These are phyloP conservation scores for Agrypnus murinus DNA, from an alignment of 2,888 invertebrate genomes.

Conservation along the genomic window DNA sequence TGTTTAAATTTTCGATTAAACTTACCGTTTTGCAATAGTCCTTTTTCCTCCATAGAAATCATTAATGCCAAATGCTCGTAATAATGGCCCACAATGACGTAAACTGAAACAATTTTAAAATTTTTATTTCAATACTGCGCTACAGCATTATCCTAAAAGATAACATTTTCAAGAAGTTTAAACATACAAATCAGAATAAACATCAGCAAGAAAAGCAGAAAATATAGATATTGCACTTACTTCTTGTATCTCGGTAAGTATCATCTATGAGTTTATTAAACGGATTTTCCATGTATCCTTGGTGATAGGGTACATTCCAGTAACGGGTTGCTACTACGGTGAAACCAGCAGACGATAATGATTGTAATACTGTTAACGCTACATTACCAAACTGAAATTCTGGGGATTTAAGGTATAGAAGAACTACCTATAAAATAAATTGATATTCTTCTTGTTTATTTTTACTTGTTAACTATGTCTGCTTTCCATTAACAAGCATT, in stretches of 20 bases:
- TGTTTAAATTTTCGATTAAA: too few species aligned
- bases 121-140: too few species aligned
- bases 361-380: constrained; percentile 84
- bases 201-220: too few species aligned
- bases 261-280: constrained; percentile 88
- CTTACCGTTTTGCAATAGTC: constrained; percentile 87
- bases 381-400: constrained; percentile 83
- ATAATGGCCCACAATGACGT: constrained; percentile 91
- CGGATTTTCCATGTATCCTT: constrained; percentile 89
- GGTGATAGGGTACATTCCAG: constrained; percentile 85
- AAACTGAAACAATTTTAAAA: constrained; percentile 76
- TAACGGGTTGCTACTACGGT: constrained; percentile 78
- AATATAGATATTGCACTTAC: constrained; percentile 76
- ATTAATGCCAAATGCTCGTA: constrained; percentile 95
- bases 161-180: too few species aligned
- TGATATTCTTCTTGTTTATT: too few species aligned
- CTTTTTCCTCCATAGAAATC: constrained; percentile 87
- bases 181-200: too few species aligned
- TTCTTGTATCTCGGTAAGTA: constrained; percentile 90
- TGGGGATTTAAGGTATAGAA: constrained; percentile 87
- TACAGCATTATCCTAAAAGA: too few species aligned
- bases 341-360: constrained; percentile 82
- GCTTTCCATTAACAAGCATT: too few species aligned
- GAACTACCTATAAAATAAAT: constrained; percentile 77
- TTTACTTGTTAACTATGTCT: too few species aligned